Evolutionary conservation across 2,888 invertebrate genomes (phyloP).

Genomic region (Drosophila fulvimacula): DNA sequence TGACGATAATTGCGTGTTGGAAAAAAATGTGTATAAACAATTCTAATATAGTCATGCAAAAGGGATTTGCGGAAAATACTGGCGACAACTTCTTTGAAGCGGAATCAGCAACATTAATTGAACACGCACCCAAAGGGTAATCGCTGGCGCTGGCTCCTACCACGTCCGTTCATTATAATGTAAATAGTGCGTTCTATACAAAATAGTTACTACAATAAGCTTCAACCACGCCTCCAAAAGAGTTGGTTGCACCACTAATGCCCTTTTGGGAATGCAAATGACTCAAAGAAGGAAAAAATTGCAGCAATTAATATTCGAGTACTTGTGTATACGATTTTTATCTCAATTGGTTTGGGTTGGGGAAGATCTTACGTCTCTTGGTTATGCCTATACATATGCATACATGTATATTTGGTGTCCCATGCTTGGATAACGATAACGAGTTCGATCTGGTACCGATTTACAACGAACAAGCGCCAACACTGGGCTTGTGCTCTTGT

Average conservation of each 20-base stretch:
- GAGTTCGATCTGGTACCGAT: conserved; percentile 74
- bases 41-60: not conserved
- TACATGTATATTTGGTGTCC: conserved; percentile 25
- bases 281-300: conserved; percentile 49
- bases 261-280: conserved; percentile 46
- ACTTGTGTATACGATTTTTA: conserved; percentile 46
- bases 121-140: conserved; percentile 34
- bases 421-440: conserved; percentile 72
- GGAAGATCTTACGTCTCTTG: conserved; percentile 28
- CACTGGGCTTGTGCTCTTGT: conserved; percentile 30
- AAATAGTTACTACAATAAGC: conserved; percentile 25
- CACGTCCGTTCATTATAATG: not conserved
- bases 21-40: not conserved
- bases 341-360: conserved; percentile 55
- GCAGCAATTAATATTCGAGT: conserved; percentile 58
- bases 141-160: not conserved
- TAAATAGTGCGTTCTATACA: conserved; percentile 13
- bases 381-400: conserved; percentile 46
- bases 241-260: conserved; percentile 24
- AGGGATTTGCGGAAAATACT: conserved; percentile 45
- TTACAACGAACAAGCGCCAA: conserved; percentile 35
- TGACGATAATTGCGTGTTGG: not conserved
- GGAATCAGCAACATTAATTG: conserved; percentile 32
- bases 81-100: conserved; percentile 51
- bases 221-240: conserved; percentile 1